phyloP scores from a whole-genome alignment of 2,113 vertebrate species.

The Apodemus speciosus region DNA sequence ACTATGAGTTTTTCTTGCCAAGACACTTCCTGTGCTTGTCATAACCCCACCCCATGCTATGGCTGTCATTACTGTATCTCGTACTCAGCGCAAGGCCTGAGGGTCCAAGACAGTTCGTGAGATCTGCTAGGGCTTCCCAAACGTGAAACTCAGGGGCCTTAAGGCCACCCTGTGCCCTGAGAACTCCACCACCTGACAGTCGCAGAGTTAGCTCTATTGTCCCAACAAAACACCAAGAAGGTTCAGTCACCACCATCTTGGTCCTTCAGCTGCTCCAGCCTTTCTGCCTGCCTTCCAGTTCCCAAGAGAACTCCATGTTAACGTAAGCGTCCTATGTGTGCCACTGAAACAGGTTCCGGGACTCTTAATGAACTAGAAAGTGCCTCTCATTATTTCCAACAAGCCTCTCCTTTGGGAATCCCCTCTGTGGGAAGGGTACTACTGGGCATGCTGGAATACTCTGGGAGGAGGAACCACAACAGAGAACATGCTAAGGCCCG shows the following conservation, averaged over 20 bases:
- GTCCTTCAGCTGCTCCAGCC: neutral
- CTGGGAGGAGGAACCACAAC: neutral
- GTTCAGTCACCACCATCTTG: neutral
- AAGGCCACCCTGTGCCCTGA: neutral
- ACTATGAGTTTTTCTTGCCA: neutral
- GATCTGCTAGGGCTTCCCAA: neutral
- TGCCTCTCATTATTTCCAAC: neutral
- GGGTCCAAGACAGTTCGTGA: neutral
- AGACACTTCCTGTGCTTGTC: neutral
- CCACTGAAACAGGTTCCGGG: neutral
- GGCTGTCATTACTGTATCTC: neutral
- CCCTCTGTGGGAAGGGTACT: neutral
- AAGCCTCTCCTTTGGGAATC: neutral
- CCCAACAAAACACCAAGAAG: neutral
- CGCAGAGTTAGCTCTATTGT: neutral
- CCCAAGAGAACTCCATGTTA: neutral
- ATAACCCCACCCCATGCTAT: neutral
- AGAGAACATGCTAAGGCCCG: neutral
- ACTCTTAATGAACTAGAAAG: neutral
- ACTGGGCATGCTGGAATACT: neutral
- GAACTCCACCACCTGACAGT: neutral
- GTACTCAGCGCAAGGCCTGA: neutral
- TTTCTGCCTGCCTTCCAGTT: neutral
- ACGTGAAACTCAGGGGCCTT: rapidly evolving
- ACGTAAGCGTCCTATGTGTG: neutral